Percentiles rank a stretch among this genome's conserved stretches.
Conservation (phyloP, 1,140 invertebrate genomes). For the Musca domestica region DNA sequence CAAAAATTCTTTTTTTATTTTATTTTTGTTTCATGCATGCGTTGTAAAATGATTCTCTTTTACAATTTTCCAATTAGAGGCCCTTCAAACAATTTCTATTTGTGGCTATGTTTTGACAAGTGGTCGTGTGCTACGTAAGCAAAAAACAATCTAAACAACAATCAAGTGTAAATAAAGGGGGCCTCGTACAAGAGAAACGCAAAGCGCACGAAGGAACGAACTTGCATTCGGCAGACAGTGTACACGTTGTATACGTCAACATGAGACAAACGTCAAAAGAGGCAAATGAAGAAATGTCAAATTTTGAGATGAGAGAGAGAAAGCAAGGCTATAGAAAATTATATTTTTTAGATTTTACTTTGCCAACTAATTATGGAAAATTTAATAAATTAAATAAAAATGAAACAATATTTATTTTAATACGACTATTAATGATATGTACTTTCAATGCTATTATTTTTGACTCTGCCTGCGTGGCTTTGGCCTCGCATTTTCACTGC, state of each 20-base stretch:
- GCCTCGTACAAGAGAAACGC: not conserved
- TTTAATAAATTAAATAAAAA: not conserved
- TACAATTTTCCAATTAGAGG: no score
- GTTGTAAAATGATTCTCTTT: no score
- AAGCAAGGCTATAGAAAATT: not conserved
- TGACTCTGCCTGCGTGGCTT: conserved; percentile 8
- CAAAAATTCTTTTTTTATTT: no score
- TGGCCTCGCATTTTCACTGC: not conserved
- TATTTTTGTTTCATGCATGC: no score
- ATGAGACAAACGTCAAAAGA: conserved; percentile 2
- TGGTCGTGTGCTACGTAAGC: conserved; percentile 7
- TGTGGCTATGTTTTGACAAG: not conserved
- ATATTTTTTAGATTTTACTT: not conserved
- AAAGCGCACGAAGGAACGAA: conserved; percentile 1
- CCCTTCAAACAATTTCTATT: not conserved
- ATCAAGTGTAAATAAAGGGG: conserved; percentile 6
- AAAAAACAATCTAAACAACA: conserved; percentile 19
- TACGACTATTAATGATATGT: not conserved
- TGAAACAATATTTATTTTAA: not conserved
- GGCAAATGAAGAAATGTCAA: not conserved
- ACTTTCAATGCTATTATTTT: not conserved
- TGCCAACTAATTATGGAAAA: not conserved
- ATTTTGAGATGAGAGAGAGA: not conserved
- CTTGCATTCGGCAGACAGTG: conserved; percentile 2
- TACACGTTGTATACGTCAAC: conserved; percentile 13